Evolutionary conservation across 2,113 vertebrate genomes (phyloP).

Genomic region (Ptilonorhynchus violaceus): DNA sequence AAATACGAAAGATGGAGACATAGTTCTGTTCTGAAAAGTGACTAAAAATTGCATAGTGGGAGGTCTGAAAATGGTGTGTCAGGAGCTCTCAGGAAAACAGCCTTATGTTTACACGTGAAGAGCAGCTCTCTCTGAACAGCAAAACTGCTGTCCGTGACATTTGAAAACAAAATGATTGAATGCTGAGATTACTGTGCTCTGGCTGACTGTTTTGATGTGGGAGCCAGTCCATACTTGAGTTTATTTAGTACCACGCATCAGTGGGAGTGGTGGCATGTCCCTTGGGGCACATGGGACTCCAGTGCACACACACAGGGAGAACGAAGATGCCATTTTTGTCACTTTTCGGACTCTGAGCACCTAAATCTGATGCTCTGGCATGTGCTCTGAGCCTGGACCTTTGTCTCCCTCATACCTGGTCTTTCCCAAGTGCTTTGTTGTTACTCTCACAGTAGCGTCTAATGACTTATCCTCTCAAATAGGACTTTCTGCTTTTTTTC

Average conservation of each 20-base stretch:
- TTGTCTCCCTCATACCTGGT: neutral
- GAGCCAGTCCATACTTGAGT: neutral
- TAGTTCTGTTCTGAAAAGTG: constrained; percentile 18
- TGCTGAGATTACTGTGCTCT: neutral
- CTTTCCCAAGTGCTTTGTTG: constrained; percentile 8
- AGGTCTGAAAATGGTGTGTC: neutral
- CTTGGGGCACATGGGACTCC: neutral
- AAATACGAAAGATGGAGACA: neutral
- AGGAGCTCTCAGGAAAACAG: constrained; percentile 19
- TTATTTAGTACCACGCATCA: neutral
- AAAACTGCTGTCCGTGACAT: neutral
- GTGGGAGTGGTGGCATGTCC: fast-evolving
- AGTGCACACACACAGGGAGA: neutral
- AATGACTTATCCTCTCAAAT: neutral
- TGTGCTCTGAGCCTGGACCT: neutral
- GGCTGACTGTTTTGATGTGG: neutral
- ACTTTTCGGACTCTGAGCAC: neutral
- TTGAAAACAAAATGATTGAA: neutral
- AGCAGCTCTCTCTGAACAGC: neutral
- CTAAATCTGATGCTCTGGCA: neutral
- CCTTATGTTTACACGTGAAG: constrained; percentile 42
- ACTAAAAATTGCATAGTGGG: neutral
- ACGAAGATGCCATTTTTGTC: neutral
- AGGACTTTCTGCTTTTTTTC: neutral
- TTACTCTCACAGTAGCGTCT: neutral